phyloP scores from a whole-genome alignment of 2,888 invertebrate genomes.

The Ceramica pisi region DNA sequence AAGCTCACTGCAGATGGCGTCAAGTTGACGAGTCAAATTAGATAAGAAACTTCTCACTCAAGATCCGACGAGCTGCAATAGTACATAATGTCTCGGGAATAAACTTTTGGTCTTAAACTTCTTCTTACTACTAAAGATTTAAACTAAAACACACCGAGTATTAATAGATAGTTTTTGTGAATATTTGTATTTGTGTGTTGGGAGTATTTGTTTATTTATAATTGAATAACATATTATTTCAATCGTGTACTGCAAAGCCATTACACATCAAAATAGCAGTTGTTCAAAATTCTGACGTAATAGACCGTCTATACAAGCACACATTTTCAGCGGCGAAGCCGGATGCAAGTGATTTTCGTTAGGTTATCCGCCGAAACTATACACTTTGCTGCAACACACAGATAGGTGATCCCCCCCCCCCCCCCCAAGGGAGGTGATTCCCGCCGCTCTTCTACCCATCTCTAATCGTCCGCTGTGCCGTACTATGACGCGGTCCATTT shows the following conservation, averaged over 20 bases:
- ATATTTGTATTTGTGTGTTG: too few species aligned
- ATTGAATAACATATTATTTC: not conserved
- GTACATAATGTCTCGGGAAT: conserved; percentile 14
- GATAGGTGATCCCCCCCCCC: too few species aligned
- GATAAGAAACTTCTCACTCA: conserved; percentile 34
- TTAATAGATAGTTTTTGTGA: too few species aligned
- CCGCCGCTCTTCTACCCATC: conserved; percentile 16
- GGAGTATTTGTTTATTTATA: too few species aligned
- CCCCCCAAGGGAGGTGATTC: conserved; percentile 23
- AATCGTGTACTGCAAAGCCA: too few species aligned
- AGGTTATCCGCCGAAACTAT: conserved; percentile 3
- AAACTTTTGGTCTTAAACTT: conserved; percentile 1
- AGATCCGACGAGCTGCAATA: conserved; percentile 2
- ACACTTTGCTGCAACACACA: not conserved
- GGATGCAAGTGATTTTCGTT: conserved; percentile 15
- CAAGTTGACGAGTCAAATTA: conserved; percentile 39
- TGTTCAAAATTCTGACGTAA: not conserved
- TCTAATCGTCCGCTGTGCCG: conserved; percentile 25
- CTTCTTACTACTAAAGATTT: not conserved
- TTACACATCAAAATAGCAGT: not conserved
- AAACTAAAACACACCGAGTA: not conserved
- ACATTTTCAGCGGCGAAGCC: not conserved
- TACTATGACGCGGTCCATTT: conserved; percentile 35
- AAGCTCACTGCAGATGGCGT: conserved; percentile 37
- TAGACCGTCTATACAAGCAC: not conserved